Percentiles rank a stretch among this genome's conserved stretches.
phyloP scores from a whole-genome alignment of 2,888 invertebrate species.

The Tenthredo distinguenda region DNA sequence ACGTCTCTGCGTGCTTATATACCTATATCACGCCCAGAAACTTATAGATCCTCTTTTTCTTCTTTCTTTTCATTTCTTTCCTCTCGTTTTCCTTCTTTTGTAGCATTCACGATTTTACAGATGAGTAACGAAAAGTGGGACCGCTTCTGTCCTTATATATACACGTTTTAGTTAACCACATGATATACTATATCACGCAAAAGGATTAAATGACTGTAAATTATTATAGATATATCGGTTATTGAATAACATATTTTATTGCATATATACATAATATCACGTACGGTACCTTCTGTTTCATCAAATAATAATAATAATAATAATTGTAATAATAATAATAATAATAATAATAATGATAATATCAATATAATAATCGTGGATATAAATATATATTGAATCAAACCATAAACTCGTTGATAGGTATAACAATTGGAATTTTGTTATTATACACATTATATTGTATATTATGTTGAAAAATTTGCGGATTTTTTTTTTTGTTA shows the following conservation, averaged over 20 bases:
- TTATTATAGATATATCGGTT: conserved; percentile 15
- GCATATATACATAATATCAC: conserved; percentile 62
- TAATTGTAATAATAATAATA: conserved; percentile 49
- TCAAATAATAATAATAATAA: conserved; percentile 34
- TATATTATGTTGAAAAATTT: not conserved
- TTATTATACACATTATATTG: not conserved
- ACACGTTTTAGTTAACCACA: too few species aligned
- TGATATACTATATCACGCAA: too few species aligned
- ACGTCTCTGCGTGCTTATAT: too few species aligned
- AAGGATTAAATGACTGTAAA: not conserved
- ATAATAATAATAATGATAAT: conserved; percentile 45
- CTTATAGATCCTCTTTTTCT: not conserved
- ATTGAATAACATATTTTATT: conserved; percentile 63
- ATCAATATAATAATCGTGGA: conserved; percentile 45
- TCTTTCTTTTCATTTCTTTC: not conserved
- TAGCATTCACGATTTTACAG: too few species aligned
- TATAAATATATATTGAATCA: conserved; percentile 57
- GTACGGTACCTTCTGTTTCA: conserved; percentile 18
- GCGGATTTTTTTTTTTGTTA: not conserved
- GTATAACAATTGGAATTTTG: conserved; percentile 36
- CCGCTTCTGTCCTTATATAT: too few species aligned
- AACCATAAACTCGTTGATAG: conserved; percentile 43
- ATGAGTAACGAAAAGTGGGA: too few species aligned
- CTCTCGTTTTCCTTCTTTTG: too few species aligned
- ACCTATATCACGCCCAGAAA: too few species aligned